phyloP scores from a whole-genome alignment of 2,797 vertebrate genomes.

The Clarias platycephalus region DNA sequence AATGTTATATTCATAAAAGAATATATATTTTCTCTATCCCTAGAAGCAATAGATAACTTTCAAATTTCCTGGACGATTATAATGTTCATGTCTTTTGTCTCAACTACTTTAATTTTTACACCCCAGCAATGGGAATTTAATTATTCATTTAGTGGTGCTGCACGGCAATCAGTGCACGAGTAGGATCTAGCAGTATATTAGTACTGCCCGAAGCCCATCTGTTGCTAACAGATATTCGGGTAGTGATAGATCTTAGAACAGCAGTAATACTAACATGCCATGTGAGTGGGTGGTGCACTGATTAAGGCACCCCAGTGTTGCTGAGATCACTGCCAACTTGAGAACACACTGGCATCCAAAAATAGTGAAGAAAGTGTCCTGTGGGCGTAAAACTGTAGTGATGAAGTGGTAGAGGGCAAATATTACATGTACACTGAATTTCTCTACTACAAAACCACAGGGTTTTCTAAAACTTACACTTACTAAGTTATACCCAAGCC shows the following conservation, averaged over 20 bases:
- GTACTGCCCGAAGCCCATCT: neutral
- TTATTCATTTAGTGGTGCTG: neutral
- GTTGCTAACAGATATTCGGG: neutral
- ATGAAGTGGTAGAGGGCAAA: neutral
- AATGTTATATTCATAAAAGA: no score
- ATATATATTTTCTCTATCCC: no score
- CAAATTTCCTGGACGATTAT: neutral
- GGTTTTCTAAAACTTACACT: neutral
- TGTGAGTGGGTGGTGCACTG: neutral
- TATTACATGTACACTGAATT: neutral
- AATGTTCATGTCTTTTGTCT: neutral
- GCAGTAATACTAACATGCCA: slow-evolving; percentile 5
- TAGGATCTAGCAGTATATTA: neutral
- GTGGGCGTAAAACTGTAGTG: neutral
- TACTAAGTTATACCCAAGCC: neutral
- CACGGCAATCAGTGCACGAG: no score
- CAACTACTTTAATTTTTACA: neutral
- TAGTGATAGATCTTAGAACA: neutral
- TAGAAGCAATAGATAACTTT: no score
- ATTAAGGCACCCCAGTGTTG: neutral
- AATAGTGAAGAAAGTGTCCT: neutral
- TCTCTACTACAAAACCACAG: neutral
- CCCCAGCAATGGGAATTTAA: no score
- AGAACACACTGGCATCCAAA: neutral
- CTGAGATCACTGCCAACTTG: neutral